Percentiles rank a stretch among this genome's conserved stretches.
phyloP scores from a whole-genome alignment of 2,888 invertebrate species.

The Sympetrum striolatum region DNA sequence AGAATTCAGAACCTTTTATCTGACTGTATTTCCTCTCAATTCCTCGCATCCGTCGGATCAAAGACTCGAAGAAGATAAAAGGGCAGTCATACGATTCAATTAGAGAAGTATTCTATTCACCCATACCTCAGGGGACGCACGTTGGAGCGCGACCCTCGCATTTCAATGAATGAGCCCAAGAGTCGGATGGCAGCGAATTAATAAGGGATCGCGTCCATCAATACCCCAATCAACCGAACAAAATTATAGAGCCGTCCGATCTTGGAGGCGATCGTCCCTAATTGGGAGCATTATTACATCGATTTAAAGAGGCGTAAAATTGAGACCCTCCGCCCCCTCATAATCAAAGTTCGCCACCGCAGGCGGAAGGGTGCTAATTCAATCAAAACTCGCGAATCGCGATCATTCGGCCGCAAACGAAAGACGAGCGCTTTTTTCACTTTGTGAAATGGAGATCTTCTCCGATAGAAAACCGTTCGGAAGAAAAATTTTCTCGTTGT shows the following conservation, averaged over 20 bases:
- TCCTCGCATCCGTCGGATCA: too few relatives aligned
- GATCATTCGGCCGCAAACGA: conserved; percentile 35
- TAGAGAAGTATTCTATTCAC: too few relatives aligned
- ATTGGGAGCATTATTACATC: neutral
- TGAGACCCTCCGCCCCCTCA: neutral
- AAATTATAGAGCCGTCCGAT: neutral
- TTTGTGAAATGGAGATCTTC: neutral
- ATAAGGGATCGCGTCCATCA: neutral
- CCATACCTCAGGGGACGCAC: too few relatives aligned
- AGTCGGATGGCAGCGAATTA: too few relatives aligned
- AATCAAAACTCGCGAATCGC: conserved; percentile 33
- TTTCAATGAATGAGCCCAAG: too few relatives aligned
- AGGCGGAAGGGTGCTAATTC: conserved; percentile 31
- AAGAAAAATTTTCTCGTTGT: conserved; percentile 28
- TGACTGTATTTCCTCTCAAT: too few relatives aligned
- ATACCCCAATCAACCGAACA: neutral
- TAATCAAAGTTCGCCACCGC: conserved; percentile 44
- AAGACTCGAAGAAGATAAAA: too few relatives aligned
- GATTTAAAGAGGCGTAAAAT: neutral
- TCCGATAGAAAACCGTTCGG: neutral
- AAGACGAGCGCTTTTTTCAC: neutral
- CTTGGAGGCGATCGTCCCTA: neutral
- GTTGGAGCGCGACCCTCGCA: too few relatives aligned
- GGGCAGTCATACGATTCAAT: too few relatives aligned
- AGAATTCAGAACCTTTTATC: too few relatives aligned